phyloP scores from a whole-genome alignment of 2,888 invertebrate species.

The Choristoneura rosaceana region DNA sequence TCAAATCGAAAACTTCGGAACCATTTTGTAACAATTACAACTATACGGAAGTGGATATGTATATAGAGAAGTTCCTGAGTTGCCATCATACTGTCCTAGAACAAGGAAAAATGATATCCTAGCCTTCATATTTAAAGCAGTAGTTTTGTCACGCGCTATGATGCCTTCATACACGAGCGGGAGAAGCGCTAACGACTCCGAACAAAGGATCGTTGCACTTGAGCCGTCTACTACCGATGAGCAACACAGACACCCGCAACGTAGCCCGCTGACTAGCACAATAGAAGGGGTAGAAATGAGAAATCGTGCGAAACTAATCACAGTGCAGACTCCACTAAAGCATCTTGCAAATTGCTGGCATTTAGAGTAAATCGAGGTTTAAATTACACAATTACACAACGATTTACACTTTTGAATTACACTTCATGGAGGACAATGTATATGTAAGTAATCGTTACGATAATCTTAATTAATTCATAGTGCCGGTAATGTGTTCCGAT shows the following conservation, averaged over 20 bases:
- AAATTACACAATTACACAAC: background rate
- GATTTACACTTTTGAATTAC: no score
- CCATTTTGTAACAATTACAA: background rate
- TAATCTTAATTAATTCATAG: conserved; percentile 26
- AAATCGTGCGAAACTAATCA: conserved; percentile 39
- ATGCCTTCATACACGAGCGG: conserved; percentile 22
- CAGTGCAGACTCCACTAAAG: conserved; percentile 5
- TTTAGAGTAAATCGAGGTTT: background rate
- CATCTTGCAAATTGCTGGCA: conserved; percentile 12
- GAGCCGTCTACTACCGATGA: conserved; percentile 42
- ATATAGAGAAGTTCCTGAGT: background rate
- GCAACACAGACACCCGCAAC: conserved; percentile 41
- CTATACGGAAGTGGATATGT: background rate
- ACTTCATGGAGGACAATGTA: conserved; percentile 5
- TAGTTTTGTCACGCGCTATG: conserved; percentile 24
- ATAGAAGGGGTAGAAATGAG: conserved; percentile 25
- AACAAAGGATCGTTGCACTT: conserved; percentile 55
- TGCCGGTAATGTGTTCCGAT: conserved; percentile 33
- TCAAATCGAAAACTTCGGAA: background rate
- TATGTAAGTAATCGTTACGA: conserved; percentile 3
- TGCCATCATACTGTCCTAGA: background rate
- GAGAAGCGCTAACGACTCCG: conserved; percentile 46
- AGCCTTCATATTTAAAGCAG: conserved; percentile 28
- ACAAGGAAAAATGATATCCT: conserved; percentile 22
- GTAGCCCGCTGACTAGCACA: conserved; percentile 26